Evolutionary conservation across 23 tunicate genomes (phyloP), one percentile per base, ranked within the genome.

Genomic region (Phallusia fumigata): DNA sequence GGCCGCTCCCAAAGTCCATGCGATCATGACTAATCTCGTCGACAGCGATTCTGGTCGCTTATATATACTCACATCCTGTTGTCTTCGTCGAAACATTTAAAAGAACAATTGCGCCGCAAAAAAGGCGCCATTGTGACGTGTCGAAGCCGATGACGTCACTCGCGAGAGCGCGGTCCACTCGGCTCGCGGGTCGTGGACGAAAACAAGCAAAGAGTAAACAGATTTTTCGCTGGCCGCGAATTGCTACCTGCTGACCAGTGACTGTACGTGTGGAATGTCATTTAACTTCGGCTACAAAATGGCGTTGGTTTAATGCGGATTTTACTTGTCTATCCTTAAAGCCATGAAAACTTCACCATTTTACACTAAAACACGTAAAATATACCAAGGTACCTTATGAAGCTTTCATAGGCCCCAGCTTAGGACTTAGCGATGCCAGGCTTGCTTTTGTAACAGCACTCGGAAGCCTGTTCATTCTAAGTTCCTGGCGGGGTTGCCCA

Each of bases 91-190:
- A 58, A 58, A 24, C 69, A 58, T 58, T 24, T 16, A 58, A 58
- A 58, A 22, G 69, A 58, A 58, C 69, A 58, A 58, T 58, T 3
- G 47, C 26, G 69, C 69, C 69, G 28, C 69, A 24, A 58, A 58
- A 58, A 58, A 58, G 28, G 69, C 69, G 69, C 69, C 69, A 58
- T 58, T 58, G 69, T 58, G 69, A 58, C 69, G 69, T 58, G 69
- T 58, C 69, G 28, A 24, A 22, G 69, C 26, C 28, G 58, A 58
- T 58, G 69, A 58, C 69, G 69, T 58, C 69, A 58, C 47, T 58
- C 69, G 16, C 13, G 69, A 10, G 47, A 3, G 47, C 47, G 47
- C 47, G 47, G 47, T 8, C 69, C 69, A 58, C 69, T 58, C 16
- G 3, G 69, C 28, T n/a, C n/a, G n/a, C n/a, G n/a, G n/a, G n/a